These are phyloP conservation scores for Ormyrus pomaceus DNA, from an alignment of 2,888 invertebrate species.

Conservation along the genomic window DNA sequence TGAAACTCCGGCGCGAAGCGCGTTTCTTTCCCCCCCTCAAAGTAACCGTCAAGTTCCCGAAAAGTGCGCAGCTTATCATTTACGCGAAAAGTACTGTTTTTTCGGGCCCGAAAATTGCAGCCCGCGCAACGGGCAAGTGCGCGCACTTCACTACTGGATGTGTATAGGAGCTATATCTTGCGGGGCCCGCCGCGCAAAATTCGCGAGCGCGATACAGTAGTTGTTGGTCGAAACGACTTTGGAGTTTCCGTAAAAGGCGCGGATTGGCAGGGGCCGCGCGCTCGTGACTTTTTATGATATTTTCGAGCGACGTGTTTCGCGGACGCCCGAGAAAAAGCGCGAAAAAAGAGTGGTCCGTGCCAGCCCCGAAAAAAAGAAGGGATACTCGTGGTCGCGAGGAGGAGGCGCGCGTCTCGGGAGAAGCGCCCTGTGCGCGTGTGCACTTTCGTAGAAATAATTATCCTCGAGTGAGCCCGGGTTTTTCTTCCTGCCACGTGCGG, in stretches of 20 bases:
- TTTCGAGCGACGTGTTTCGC: slow-evolving; percentile 5
- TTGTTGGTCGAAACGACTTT: slow-evolving; percentile 5
- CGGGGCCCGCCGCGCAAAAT: neutral
- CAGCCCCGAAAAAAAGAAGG: too few relatives aligned
- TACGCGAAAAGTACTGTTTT: slow-evolving; percentile 37
- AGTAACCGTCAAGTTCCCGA: slow-evolving; percentile 19
- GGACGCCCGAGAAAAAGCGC: neutral
- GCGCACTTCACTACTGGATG: slow-evolving; percentile 10
- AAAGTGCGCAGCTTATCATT: slow-evolving; percentile 21
- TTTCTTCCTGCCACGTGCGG: slow-evolving; percentile 7
- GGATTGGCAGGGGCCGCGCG: slow-evolving; percentile 4
- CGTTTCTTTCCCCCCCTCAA: slow-evolving; percentile 32
- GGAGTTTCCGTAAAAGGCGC: slow-evolving; percentile 17
- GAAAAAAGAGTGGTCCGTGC: too few relatives aligned
- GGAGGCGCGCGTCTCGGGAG: neutral
- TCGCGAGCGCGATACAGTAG: slow-evolving; percentile 27
- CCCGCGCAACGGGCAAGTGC: neutral
- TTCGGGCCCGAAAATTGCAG: slow-evolving; percentile 21
- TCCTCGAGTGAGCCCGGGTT: neutral
- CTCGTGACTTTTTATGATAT: slow-evolving; percentile 35
- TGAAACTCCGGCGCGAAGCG: slow-evolving; percentile 22
- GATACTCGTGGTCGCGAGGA: too few relatives aligned
- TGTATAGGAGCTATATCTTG: slow-evolving; percentile 20
- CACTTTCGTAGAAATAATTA: slow-evolving; percentile 31
- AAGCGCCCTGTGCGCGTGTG: slow-evolving; percentile 26